phyloP scores from a whole-genome alignment of 2,797 vertebrate species.

The Sparidentex hasta region DNA sequence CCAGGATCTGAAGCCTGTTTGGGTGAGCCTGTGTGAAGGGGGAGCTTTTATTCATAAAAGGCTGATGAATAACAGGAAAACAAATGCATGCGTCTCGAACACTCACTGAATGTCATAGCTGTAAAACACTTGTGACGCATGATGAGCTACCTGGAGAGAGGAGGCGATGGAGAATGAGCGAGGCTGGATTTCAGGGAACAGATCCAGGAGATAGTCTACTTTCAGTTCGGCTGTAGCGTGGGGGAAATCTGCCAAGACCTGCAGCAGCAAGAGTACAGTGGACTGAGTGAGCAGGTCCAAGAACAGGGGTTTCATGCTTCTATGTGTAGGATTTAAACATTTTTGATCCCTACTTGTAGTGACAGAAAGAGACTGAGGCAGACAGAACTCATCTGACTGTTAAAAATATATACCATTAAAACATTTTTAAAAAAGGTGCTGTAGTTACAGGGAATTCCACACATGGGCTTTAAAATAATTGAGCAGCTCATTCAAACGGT shows the following conservation, averaged over 20 bases:
- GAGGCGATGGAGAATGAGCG: conserved; percentile 96
- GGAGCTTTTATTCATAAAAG: background rate
- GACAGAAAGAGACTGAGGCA: no score
- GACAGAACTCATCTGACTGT: background rate
- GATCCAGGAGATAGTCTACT: conserved; percentile 90
- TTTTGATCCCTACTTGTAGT: no score
- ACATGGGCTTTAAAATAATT: background rate
- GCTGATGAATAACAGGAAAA: no score
- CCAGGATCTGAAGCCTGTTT: conserved; percentile 89
- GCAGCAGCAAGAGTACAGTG: conserved; percentile 11
- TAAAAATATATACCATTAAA: no score
- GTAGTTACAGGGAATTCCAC: background rate
- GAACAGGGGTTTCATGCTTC: background rate
- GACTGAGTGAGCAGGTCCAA: background rate
- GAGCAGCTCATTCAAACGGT: background rate
- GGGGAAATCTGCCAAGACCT: conserved; percentile 94
- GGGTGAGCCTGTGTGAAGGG: conserved; percentile 85
- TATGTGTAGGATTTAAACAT: background rate
- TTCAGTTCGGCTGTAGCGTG: conserved; percentile 87
- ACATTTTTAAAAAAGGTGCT: background rate
- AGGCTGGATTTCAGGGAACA: conserved; percentile 93
- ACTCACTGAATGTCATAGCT: background rate
- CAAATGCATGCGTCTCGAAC: background rate
- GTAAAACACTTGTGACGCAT: background rate
- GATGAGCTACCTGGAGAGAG: conserved; percentile 86